phyloP scores from a whole-genome alignment of 2,113 vertebrate species.

The Nyctibius bracteatus region DNA sequence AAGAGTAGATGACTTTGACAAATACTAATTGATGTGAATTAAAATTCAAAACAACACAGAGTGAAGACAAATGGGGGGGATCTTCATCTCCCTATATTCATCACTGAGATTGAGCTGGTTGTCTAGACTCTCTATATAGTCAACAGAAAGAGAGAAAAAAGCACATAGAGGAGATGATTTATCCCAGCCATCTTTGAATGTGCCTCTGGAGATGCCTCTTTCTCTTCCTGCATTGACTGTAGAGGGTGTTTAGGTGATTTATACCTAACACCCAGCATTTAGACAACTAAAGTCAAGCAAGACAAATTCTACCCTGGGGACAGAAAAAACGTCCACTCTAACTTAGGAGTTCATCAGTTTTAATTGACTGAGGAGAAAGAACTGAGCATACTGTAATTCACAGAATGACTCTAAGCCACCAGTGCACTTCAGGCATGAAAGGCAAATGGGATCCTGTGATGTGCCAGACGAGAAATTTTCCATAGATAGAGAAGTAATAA shows the following conservation, averaged over 20 bases:
- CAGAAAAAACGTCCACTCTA: neutral
- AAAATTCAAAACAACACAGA: neutral
- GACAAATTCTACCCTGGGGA: slow-evolving; percentile 17
- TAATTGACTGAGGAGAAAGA: slow-evolving; percentile 23
- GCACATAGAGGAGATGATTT: neutral
- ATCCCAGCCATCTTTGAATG: neutral
- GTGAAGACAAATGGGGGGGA: neutral
- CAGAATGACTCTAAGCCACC: neutral
- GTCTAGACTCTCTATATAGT: neutral
- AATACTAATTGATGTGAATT: neutral
- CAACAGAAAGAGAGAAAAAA: neutral
- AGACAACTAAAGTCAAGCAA: slow-evolving; percentile 22
- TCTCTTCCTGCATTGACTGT: neutral
- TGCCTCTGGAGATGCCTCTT: neutral
- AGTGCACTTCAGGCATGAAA: neutral
- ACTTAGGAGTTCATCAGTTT: slow-evolving; percentile 14
- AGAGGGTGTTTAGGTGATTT: slow-evolving; percentile 6
- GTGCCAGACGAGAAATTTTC: neutral
- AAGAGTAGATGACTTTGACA: neutral
- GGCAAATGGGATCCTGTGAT: neutral
- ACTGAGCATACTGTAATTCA: neutral
- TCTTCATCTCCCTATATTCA: neutral
- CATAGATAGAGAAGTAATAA: neutral
- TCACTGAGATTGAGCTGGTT: neutral
- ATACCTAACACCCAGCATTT: neutral